Percentiles rank a stretch among this genome's conserved stretches.
These are phyloP conservation scores for Coreoperca whiteheadi DNA, from an alignment of 2,113 vertebrate species.

Conservation along the genomic window DNA sequence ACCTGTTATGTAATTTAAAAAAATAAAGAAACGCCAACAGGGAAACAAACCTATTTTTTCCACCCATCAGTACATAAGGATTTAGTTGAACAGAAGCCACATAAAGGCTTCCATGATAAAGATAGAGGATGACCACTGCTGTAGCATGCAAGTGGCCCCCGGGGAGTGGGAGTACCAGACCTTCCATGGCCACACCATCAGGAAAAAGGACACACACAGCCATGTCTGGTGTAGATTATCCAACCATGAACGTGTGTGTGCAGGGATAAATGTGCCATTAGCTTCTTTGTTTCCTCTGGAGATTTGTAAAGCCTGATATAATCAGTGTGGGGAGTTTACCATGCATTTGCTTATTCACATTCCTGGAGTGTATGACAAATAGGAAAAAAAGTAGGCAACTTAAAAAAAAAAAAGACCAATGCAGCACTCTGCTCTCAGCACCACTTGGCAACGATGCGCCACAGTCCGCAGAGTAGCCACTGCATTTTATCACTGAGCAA, in stretches of 20 bases:
- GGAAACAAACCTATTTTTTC: neutral
- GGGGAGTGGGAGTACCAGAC: slow-evolving; percentile 31
- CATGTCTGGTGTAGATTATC: slow-evolving; percentile 38
- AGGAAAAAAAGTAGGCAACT: neutral
- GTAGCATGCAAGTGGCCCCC: slow-evolving; percentile 18
- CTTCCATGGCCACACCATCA: slow-evolving; percentile 37
- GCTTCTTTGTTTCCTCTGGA: slow-evolving; percentile 38
- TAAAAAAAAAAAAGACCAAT: slow-evolving; percentile 7
- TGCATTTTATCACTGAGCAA: slow-evolving; percentile 6
- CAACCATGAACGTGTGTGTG: slow-evolving; percentile 31
- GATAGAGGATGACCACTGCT: slow-evolving; percentile 45
- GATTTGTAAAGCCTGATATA: slow-evolving; percentile 38
- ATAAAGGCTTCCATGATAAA: slow-evolving; percentile 36
- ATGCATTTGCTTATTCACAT: slow-evolving; percentile 36
- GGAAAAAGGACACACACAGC: slow-evolving; percentile 44
- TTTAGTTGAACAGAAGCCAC: slow-evolving; percentile 6
- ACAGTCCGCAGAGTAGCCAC: neutral
- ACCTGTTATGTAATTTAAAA: neutral
- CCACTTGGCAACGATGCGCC: neutral
- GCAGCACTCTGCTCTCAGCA: slow-evolving; percentile 6
- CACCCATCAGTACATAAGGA: neutral
- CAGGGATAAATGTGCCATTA: slow-evolving; percentile 58
- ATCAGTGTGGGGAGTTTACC: slow-evolving; percentile 31
- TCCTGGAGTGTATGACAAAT: neutral
- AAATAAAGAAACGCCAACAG: slow-evolving; percentile 7